Evolutionary conservation across 1,140 invertebrate species (phyloP), one percentile per base, ranked within the genome.

Genomic region (Himalopsyche phryganea): DNA sequence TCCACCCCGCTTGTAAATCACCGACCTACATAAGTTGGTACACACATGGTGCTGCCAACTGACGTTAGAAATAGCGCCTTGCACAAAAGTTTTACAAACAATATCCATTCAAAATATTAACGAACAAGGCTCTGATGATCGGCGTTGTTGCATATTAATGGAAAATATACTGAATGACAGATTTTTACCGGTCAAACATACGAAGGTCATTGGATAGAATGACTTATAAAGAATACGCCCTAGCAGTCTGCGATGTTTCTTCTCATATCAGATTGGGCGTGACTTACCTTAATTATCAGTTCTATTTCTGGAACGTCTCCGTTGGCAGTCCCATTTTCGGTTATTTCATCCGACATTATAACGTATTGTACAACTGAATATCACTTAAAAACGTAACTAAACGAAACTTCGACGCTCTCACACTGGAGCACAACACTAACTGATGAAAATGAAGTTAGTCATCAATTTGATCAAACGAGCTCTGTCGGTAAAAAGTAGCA

Each of bases 301-400:
- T 90, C 87, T 68, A 89, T 88, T 75, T 89, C 87, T 36, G 86
- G 86, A 65, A 88, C 85, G 67, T 85, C 83, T 66, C 82, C 84
- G 72, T 85, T 85, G 66, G 75, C 78, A 61, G 82, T 82, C 65
- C 83, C 83, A 72, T 85, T 85, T 65, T 77, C 75, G 48, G 74
- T 72, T 50, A 75, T 71, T 75, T 78, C 76, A 70, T 78, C 76
- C 68, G 76, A 76, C 76, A 78, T 78, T 67, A 66, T 48, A 10
- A 18, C 44, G 18, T 36, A 36, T 42, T 54, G 33, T 41, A 15
- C 41, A 48, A 52, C n/a, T n/a, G 53, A 35, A 59, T 42, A 50
- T 42, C 42, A 62, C 50, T 61, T 32, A 6, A 18, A 20, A 20
- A 55, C 9, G 19, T 10, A 55, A 48, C n/a, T 20, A 17, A 14